Evolutionary conservation across 1,140 invertebrate genomes (phyloP).

Genomic region (Trinorchestia longiramus): DNA sequence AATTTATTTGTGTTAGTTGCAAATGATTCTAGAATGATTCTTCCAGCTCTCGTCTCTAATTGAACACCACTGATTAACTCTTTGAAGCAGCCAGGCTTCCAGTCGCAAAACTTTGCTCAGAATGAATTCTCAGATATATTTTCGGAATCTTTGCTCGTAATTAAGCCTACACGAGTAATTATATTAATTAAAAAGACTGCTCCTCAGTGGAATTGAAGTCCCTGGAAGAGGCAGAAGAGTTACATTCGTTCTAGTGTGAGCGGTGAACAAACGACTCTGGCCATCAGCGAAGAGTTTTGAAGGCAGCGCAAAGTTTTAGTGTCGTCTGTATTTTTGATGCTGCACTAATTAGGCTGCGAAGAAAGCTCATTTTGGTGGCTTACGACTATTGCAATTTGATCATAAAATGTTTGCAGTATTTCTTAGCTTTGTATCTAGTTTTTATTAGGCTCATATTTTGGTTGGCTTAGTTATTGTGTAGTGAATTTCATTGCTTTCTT

Average conservation of each 20-base stretch:
- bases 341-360: neutral
- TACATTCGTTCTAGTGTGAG: neutral
- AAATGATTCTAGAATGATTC: neutral
- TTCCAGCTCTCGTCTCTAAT: neutral
- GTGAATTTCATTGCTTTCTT: neutral
- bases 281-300: neutral
- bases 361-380: neutral
- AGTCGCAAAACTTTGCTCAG: neutral
- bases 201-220: neutral
- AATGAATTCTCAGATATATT: neutral
- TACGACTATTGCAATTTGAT: neutral
- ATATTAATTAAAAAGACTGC: neutral
- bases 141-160: neutral
- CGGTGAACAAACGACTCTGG: neutral
- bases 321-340: neutral
- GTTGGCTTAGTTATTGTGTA: neutral
- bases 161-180: neutral
- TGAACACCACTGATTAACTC: neutral
- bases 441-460: neutral
- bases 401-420: neutral
- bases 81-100: neutral
- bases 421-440: neutral
- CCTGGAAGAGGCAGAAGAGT: neutral
- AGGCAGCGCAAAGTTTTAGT: neutral
- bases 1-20: neutral